phyloP scores from a whole-genome alignment of 1,140 invertebrate species.

The Cecropterus lyciades region DNA sequence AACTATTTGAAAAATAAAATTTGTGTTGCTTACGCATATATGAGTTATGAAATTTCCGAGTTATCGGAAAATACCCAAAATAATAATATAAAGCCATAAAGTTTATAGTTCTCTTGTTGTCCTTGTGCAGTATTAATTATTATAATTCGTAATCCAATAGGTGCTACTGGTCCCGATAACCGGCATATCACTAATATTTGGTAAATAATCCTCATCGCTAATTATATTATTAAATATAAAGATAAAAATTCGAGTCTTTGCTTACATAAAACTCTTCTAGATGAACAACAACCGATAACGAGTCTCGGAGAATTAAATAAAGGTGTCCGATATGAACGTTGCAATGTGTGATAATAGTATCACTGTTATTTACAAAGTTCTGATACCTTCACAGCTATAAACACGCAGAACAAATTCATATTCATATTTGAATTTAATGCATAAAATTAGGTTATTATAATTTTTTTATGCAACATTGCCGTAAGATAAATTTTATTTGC shows the following conservation, averaged over 20 bases:
- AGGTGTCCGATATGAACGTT: conserved; percentile 22
- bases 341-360: conserved; percentile 10
- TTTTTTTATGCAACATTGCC: conserved; percentile 1
- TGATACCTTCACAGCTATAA: conserved; percentile 4
- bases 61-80: too few species aligned
- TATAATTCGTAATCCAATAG: conserved; percentile 8
- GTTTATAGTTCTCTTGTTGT: too few species aligned
- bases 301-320: conserved; percentile 17
- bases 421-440: too few species aligned
- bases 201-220: conserved; percentile 24
- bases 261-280: conserved; percentile 26
- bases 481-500: too few species aligned
- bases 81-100: too few species aligned
- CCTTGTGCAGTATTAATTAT: background rate
- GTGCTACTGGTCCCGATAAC: conserved; percentile 10
- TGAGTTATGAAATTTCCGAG: too few species aligned
- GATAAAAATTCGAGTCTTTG: conserved; percentile 17
- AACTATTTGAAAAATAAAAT: too few species aligned
- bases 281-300: conserved; percentile 28
- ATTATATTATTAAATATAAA: conserved; percentile 29
- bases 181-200: conserved; percentile 7
- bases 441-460: background rate
- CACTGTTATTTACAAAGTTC: conserved; percentile 6
- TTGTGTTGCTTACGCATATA: too few species aligned
- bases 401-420: background rate